A percentile compares a stretch with the other conserved stretches of the same genome.
phyloP scores from a whole-genome alignment of 2,113 vertebrate species.

The Aleadryas rufinucha region DNA sequence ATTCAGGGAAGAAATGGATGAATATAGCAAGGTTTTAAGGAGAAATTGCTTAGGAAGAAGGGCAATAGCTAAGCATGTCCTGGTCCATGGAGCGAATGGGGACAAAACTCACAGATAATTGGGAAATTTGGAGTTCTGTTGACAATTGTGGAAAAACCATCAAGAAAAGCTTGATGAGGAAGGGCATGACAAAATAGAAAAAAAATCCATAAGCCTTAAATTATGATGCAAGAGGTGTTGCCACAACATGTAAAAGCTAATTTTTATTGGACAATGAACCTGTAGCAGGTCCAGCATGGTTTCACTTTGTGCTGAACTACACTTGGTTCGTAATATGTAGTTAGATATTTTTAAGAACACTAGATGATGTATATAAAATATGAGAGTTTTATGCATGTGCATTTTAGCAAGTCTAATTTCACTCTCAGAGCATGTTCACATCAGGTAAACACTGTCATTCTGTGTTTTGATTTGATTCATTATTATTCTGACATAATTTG shows the following conservation, averaged over 20 bases:
- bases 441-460: neutral
- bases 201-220: neutral
- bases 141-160: neutral
- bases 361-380: neutral
- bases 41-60: neutral
- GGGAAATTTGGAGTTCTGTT: neutral
- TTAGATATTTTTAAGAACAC: neutral
- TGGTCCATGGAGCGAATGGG: neutral
- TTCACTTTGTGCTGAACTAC: neutral
- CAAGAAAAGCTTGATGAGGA: neutral
- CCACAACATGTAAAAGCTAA: neutral
- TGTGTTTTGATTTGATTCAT: neutral
- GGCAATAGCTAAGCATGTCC: neutral
- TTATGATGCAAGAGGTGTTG: neutral
- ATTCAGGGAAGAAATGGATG: neutral
- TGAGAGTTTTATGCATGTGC: neutral
- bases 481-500: constrained; percentile 1
- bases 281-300: neutral
- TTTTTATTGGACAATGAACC: neutral
- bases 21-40: neutral
- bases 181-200: neutral
- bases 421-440: neutral
- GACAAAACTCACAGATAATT: neutral
- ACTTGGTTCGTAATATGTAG: neutral
- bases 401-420: constrained; percentile 3